These are phyloP conservation scores for Drosophila pseudoananassae DNA, from an alignment of 1,140 invertebrate species.

Conservation along the genomic window DNA sequence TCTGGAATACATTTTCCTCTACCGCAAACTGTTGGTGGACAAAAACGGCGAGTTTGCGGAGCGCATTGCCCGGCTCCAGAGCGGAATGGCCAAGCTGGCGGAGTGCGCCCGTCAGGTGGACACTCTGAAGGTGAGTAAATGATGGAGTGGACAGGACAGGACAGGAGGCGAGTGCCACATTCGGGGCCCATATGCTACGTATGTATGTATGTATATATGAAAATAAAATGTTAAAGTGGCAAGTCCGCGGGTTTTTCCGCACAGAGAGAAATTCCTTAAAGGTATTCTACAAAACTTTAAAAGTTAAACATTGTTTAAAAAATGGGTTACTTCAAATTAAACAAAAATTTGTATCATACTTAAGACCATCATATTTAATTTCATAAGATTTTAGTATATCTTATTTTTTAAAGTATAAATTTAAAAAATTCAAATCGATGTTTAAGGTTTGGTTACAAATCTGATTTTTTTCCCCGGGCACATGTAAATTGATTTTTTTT, in stretches of 20 bases:
- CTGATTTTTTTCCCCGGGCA: not conserved
- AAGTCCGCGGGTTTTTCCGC: not conserved
- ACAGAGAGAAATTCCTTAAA: not conserved
- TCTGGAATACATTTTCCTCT: conserved; percentile 96
- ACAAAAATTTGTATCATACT: too few relatives aligned
- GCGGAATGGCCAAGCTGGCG: conserved; percentile 94
- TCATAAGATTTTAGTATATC: not conserved
- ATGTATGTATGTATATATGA: conserved; percentile 20
- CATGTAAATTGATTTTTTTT: not conserved
- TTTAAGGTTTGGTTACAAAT: not conserved
- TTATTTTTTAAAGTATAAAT: not conserved
- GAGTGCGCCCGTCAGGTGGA: conserved; percentile 93
- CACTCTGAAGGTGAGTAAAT: conserved; percentile 85
- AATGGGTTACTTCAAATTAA: too few relatives aligned
- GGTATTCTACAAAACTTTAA: not conserved
- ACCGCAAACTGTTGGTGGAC: conserved; percentile 91
- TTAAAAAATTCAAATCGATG: too few relatives aligned
- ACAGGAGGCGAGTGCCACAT: not conserved
- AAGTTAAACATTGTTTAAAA: too few relatives aligned
- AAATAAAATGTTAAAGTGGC: conserved; percentile 34
- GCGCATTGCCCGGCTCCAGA: conserved; percentile 92
- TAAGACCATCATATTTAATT: too few relatives aligned
- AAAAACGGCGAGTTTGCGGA: conserved; percentile 91
- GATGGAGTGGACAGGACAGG: conserved; percentile 18
- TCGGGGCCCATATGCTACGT: conserved; percentile 1